A percentile compares a stretch with the other conserved stretches of the same genome.
phyloP scores from a whole-genome alignment of 1,140 invertebrate species.

The Zaprionus inermis region DNA sequence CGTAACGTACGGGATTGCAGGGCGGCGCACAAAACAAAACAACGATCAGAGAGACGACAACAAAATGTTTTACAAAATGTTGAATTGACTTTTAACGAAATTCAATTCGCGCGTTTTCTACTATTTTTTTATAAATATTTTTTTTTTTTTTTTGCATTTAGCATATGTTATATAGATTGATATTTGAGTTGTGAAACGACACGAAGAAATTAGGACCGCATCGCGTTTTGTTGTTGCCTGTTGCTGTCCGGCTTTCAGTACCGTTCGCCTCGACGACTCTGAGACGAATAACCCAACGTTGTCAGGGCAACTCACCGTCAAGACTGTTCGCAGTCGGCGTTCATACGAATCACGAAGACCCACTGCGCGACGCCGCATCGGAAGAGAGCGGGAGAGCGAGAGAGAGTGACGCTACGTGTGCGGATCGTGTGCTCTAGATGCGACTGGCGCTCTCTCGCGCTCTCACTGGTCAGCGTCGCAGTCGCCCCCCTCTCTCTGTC shows the following conservation, averaged over 20 bases:
- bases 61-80: constrained; percentile 30
- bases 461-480: neutral
- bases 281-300: constrained; percentile 66
- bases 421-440: constrained; percentile 31
- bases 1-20: constrained; percentile 18
- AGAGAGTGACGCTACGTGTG: neutral
- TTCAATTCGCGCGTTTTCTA: constrained; percentile 42
- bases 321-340: constrained; percentile 46
- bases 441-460: constrained; percentile 1
- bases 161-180: constrained; percentile 12
- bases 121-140: constrained; percentile 7
- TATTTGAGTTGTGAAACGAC: constrained; percentile 40
- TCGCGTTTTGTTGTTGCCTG: constrained; percentile 48
- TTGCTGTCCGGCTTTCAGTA: constrained; percentile 54
- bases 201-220: constrained; percentile 51
- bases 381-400: neutral
- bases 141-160: constrained; percentile 13
- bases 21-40: constrained; percentile 46
- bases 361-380: neutral
- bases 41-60: constrained; percentile 22
- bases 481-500: neutral
- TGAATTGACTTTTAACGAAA: constrained; percentile 6
- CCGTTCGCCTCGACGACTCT: constrained; percentile 59
- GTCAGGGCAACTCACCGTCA: constrained; percentile 63
- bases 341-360: neutral